Evolutionary conservation across 2,797 vertebrate species (phyloP).

Genomic region (Acanthurus lineatus): DNA sequence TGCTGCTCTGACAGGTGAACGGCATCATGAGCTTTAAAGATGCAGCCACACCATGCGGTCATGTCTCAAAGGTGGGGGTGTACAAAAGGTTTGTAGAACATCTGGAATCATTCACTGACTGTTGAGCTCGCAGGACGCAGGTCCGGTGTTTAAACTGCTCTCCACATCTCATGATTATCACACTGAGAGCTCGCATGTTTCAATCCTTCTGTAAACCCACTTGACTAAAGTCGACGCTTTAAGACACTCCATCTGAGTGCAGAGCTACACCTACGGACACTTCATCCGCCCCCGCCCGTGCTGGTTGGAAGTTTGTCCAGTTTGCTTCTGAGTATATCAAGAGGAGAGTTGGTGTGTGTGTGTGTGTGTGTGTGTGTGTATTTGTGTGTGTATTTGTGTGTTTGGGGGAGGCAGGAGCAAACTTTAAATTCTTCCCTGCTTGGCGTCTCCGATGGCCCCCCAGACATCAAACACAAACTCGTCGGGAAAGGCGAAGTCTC

Average conservation of each 20-base stretch:
- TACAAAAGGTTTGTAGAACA: constrained; percentile 27
- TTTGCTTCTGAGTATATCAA: constrained; percentile 39
- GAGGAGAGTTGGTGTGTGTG: not conserved
- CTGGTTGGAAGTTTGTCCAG: constrained; percentile 57
- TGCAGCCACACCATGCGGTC: not conserved
- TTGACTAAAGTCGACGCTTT: not conserved
- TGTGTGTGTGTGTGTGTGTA: too few species aligned
- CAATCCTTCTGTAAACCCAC: constrained; percentile 16
- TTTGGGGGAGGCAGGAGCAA: constrained; percentile 32
- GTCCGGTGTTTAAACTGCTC: constrained; percentile 25
- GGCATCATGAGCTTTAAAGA: constrained; percentile 8
- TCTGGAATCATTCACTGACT: constrained; percentile 47
- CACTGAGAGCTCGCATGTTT: not conserved
- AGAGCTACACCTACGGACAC: constrained; percentile 27
- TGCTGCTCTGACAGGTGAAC: constrained; percentile 16
- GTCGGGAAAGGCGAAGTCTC: constrained; percentile 97
- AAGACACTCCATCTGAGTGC: constrained; percentile 10
- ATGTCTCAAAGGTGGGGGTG: not conserved
- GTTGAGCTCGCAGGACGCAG: constrained; percentile 22
- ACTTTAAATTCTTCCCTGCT: constrained; percentile 87
- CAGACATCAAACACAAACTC: constrained; percentile 98
- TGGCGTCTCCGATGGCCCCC: constrained; percentile 95
- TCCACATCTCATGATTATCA: constrained; percentile 24
- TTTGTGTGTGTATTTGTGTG: not conserved
- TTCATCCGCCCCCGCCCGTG: not conserved